phyloP scores from a whole-genome alignment of 2,797 vertebrate genomes.

The Protonibea diacanthus region DNA sequence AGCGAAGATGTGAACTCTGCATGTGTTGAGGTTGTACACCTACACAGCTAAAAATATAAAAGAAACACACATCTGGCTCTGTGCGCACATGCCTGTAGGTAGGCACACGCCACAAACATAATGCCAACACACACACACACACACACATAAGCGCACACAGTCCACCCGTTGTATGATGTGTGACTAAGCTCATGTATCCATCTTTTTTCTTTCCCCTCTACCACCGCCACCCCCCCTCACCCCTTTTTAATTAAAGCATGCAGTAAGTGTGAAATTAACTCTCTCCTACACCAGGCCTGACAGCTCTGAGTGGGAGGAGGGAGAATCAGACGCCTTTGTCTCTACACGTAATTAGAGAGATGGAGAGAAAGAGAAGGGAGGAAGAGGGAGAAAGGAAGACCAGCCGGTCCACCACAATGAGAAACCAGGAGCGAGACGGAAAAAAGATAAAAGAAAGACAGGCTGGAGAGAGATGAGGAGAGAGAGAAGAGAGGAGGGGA shows the following conservation, averaged over 20 bases:
- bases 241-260: slow-evolving; percentile 90
- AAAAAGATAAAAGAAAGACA: slow-evolving; percentile 74
- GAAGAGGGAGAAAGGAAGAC: slow-evolving; percentile 66
- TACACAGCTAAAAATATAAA: slow-evolving; percentile 49
- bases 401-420: slow-evolving; percentile 71
- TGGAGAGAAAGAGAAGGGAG: slow-evolving; percentile 75
- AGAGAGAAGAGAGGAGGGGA: slow-evolving; percentile 19
- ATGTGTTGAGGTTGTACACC: slow-evolving; percentile 26
- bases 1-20: slow-evolving; percentile 46
- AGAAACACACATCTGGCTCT: slow-evolving; percentile 41
- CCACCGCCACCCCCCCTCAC: slow-evolving; percentile 60
- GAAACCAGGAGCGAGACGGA: slow-evolving; percentile 65
- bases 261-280: slow-evolving; percentile 91
- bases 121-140: slow-evolving; percentile 37
- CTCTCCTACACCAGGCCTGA: slow-evolving; percentile 87
- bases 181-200: slow-evolving; percentile 69
- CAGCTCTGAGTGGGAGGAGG: slow-evolving; percentile 86
- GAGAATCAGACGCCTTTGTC: slow-evolving; percentile 86
- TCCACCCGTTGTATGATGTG: slow-evolving; percentile 67
- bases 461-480: slow-evolving; percentile 34
- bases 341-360: slow-evolving; percentile 85
- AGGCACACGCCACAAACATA: slow-evolving; percentile 48
- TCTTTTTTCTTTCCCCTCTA: slow-evolving; percentile 63
- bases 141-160: slow-evolving; percentile 47
- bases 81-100: slow-evolving; percentile 50